Base-by-base conservation (phyloP, 2,888 invertebrate genomes). In the Leptura quadrifasciata region DNA sequence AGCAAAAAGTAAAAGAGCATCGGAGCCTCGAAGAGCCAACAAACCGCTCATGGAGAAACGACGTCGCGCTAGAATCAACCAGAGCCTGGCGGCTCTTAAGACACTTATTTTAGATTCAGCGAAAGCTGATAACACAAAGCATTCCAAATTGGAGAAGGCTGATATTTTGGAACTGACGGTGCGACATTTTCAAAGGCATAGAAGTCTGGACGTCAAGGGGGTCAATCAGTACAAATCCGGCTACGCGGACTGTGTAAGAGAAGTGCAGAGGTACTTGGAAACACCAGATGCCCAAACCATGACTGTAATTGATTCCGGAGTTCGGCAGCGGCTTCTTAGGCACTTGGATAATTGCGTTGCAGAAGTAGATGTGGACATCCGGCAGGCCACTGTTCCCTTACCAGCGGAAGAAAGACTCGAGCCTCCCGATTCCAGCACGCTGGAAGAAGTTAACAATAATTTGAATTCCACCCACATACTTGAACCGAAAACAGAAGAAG, bases 101-200 rank as follows among this genome's bases (percentile, higher is more conserved):
- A 92, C 93, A 73, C 91, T 94, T 60, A 94, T 94, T 81, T 90
- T 94, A 79, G 94, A 94, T 89, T 93, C 93, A 76, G 93, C 93
- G 57, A 92, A 93, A 87, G 91, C 90, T 84, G 93, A 91, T 90
- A 92, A 92, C 87, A 93, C 94, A 68, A 94, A 94, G 85, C 95
- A 95, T 87, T 94, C 94, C 78, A 96, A 96, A 89, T 90, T 96
- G 88, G 96, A 96, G 89, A 96, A 96, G 88, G 95, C 95, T 2
- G 96, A 96, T 89, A 96, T 96, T 83, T 89, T 96, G 79, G 96
- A 96, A 89, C 91, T 96, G 87, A 95, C 96, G 1, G 96, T 96
- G 67, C 91, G 95, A 75, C 95, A 96, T 88, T 92, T 96, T 81
- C 95, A 95, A 87, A 89, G 94, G 81, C 94, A 94, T 86, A 91